Percentiles rank a stretch among this genome's conserved stretches.
Conservation (phyloP, 2,888 invertebrate species). For the Agonopterix alstromeriana region DNA sequence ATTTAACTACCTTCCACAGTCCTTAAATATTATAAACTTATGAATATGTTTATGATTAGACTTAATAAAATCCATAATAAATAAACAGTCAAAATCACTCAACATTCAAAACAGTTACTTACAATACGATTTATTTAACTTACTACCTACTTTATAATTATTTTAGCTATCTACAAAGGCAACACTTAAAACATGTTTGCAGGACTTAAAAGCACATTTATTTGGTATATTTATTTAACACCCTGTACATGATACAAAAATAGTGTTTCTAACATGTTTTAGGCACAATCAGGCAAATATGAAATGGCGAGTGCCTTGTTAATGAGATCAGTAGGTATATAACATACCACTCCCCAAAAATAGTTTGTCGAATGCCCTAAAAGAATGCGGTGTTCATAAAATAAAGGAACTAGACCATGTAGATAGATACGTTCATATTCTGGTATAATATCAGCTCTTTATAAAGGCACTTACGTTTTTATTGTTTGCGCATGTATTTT, state of each 20-base stretch:
- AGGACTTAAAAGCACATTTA: constrained; percentile 69
- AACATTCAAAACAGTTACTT: constrained; percentile 5
- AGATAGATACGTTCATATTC: constrained; percentile 7
- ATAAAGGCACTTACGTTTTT: constrained; percentile 31
- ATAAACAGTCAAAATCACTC: constrained; percentile 38
- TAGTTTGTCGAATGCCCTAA: constrained; percentile 1
- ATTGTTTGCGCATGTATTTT: too few species aligned
- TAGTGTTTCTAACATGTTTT: constrained; percentile 49
- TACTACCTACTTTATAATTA: background rate
- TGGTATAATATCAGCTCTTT: constrained; percentile 26
- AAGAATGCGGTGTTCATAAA: background rate
- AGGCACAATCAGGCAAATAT: constrained; percentile 64
- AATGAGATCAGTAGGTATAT: constrained; percentile 62
- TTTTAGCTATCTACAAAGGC: constrained; percentile 52
- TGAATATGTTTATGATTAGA: constrained; percentile 13
- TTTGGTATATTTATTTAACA: constrained; percentile 70
- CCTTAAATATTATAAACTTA: background rate
- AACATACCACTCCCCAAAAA: constrained; percentile 14
- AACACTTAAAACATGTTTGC: constrained; percentile 53
- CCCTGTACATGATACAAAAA: constrained; percentile 74
- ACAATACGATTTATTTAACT: background rate
- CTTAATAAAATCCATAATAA: constrained; percentile 39
- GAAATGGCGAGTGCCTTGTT: constrained; percentile 45
- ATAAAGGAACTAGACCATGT: background rate
- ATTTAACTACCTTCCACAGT: too few species aligned